These are phyloP conservation scores for Cephus nigrinus DNA, from an alignment of 2,888 invertebrate genomes.

Conservation along the genomic window DNA sequence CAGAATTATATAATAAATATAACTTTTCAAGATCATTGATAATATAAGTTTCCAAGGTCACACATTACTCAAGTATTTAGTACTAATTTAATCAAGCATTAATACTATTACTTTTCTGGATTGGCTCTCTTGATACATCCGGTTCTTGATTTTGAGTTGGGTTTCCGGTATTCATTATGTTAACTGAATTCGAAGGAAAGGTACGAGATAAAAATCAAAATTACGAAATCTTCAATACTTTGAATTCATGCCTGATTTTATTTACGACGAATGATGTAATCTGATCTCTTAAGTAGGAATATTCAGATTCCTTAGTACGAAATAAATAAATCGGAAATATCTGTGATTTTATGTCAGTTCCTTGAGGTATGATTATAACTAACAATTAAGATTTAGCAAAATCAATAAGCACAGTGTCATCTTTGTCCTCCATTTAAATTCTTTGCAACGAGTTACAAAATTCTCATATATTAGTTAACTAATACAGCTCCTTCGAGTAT, in stretches of 20 bases:
- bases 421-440: not conserved
- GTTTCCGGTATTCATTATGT: not conserved
- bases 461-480: not conserved
- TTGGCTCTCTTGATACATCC: not conserved
- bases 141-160: not conserved
- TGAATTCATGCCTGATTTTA: not conserved
- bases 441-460: not conserved
- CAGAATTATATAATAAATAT: not conserved
- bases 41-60: not conserved
- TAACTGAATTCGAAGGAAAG: not conserved
- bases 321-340: not conserved
- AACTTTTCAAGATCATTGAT: not conserved
- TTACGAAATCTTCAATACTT: not conserved
- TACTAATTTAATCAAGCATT: not conserved
- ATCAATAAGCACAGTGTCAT: not conserved
- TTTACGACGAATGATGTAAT: not conserved
- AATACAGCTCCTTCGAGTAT: not conserved
- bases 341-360: not conserved
- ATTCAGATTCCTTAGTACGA: not conserved
- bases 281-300: not conserved
- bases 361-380: not conserved
- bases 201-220: not conserved
- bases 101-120: not conserved
- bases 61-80: not conserved
- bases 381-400: not conserved